Evolutionary conservation across 2,888 invertebrate genomes (phyloP), one percentile per base, ranked within the genome.

Genomic region (Brassicogethes aeneus): DNA sequence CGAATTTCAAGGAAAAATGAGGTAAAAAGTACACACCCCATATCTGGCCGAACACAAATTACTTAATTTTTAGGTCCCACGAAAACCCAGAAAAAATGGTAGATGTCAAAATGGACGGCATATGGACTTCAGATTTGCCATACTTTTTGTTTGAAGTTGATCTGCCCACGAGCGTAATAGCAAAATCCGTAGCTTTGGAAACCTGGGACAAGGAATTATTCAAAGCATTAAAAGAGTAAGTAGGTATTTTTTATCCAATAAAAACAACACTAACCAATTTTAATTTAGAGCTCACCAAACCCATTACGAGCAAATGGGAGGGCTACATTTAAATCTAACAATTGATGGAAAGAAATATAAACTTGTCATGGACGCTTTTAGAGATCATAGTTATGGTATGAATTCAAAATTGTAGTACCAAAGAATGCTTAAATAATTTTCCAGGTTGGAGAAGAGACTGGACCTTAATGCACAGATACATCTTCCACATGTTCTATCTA

Each of bases 221-320:
- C 57, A 67, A 78, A 40, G 71, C 69, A 16, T 72, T 80, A 23
- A 77, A 79, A 68, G 73, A 68, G 81, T 87, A 57, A 71, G 52
- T 47, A 23, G 10, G 23, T 23, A 23, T 23, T 23, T 10, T 23
- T 23, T 23, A 23, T 23, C 10, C 5, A 10, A 23, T 23, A 23
- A 23, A 7, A 5, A 10, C 10, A 23, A 23, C 10, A 10, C 5
- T 10, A 23, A 10, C 23, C 23, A 44, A 42, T 66, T 60, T 30
- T 64, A n/a, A n/a, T n/a, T n/a, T n/a, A 83, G 83, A 16, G 76
- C 79, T 1, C 85, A 86, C 58, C 87, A 90, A 58, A 81, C 80
- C 0, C 89, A 89, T 57, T 88, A 90, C 62, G 89, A 90, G 56
- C 88, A 90, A 66, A 82, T 82, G 65, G 87, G 88, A 0, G 64